phyloP scores from a whole-genome alignment of 1,140 invertebrate species.

The Philopotamus ludificatus region DNA sequence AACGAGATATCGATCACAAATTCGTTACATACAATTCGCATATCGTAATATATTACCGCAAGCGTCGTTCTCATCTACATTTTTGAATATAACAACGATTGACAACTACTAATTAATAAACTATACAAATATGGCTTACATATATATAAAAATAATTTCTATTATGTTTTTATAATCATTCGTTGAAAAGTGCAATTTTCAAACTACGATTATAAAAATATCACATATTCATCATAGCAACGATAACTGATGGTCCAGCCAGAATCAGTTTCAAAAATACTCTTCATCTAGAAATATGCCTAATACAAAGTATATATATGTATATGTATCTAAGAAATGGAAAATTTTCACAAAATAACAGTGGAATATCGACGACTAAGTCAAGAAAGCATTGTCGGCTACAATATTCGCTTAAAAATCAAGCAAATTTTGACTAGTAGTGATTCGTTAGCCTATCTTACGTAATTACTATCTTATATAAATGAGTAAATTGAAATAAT shows the following conservation, averaged over 20 bases:
- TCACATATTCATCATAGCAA: conserved; percentile 42
- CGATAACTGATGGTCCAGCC: conserved; percentile 42
- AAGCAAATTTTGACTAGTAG: conserved; percentile 33
- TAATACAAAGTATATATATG: conserved; percentile 35
- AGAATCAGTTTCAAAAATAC: conserved; percentile 43
- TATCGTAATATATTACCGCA: background rate
- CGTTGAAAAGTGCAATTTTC: conserved; percentile 39
- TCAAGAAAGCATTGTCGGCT: conserved; percentile 30
- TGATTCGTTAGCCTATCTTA: conserved; percentile 19
- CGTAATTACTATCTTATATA: too few species aligned
- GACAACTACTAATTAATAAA: conserved; percentile 27
- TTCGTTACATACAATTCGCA: conserved; percentile 5
- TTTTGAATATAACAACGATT: conserved; percentile 6
- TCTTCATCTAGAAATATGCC: conserved; percentile 37
- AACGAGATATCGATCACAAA: conserved; percentile 34
- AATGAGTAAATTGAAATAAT: too few species aligned
- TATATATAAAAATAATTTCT: conserved; percentile 43
- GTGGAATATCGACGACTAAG: conserved; percentile 38
- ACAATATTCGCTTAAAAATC: conserved; percentile 23
- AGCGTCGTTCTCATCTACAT: background rate
- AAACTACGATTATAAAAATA: conserved; percentile 43
- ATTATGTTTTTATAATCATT: conserved; percentile 38
- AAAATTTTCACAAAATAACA: conserved; percentile 32
- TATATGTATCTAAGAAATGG: conserved; percentile 31
- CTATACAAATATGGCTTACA: conserved; percentile 34